Percentiles rank a stretch among this genome's conserved stretches.
Evolutionary conservation across 1,140 invertebrate genomes (phyloP).

Genomic region (Monomorium pharaonis): DNA sequence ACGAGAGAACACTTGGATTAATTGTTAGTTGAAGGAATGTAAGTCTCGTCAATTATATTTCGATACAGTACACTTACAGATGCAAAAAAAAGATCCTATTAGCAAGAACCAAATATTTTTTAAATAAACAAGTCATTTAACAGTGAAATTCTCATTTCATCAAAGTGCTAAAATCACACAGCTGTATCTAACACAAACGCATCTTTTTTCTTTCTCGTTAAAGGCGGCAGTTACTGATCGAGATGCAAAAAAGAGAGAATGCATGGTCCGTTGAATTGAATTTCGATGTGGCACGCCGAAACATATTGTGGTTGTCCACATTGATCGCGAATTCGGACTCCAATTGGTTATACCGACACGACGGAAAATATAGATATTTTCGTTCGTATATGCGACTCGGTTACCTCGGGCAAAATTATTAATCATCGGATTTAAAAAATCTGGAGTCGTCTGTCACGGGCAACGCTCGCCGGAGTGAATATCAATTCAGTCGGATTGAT

Average conservation of each 20-base stretch:
- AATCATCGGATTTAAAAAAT: background rate
- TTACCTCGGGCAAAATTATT: conserved; percentile 17
- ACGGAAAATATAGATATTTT: background rate
- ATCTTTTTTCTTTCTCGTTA: background rate
- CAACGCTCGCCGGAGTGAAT: background rate
- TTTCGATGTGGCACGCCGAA: background rate
- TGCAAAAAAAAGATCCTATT: background rate
- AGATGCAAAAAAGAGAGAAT: background rate
- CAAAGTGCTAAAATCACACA: background rate
- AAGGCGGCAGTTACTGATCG: background rate
- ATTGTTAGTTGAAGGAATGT: background rate
- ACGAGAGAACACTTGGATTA: background rate
- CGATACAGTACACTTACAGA: background rate
- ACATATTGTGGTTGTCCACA: conserved; percentile 15
- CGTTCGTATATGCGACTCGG: background rate
- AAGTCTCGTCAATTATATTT: background rate
- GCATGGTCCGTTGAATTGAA: conserved; percentile 16
- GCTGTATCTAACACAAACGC: background rate
- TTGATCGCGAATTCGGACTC: background rate
- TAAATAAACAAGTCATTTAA: background rate
- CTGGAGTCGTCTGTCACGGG: background rate
- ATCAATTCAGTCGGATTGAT: background rate
- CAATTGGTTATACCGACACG: background rate
- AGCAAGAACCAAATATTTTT: background rate
- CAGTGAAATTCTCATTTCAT: background rate